Percentiles rank a stretch among this genome's conserved stretches.
Conservation (phyloP, 64 coral and sea anemone genomes). For the Montipora sp. region DNA sequence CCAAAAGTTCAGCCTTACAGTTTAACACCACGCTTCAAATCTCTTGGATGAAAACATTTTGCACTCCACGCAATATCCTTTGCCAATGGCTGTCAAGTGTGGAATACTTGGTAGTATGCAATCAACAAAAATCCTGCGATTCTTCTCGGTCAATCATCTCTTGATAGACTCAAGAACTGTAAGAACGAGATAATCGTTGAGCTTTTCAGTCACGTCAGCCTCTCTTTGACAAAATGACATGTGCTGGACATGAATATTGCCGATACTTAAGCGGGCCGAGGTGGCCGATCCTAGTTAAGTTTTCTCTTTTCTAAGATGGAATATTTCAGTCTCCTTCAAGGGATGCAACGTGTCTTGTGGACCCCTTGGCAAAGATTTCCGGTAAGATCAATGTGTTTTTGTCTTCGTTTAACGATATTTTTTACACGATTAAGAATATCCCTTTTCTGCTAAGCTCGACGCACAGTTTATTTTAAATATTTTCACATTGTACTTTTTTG, state of each 20-base stretch:
- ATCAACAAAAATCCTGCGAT: neutral
- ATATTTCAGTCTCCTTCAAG: too few species aligned
- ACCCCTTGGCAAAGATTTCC: conserved; percentile 8
- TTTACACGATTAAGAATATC: neutral
- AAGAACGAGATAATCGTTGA: neutral
- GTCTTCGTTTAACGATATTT: too few species aligned
- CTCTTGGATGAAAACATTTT: neutral
- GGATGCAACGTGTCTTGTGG: neutral
- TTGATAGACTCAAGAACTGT: neutral
- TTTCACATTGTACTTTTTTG: neutral
- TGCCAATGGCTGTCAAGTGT: neutral
- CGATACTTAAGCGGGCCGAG: neutral
- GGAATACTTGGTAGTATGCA: neutral
- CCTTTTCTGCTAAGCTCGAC: neutral
- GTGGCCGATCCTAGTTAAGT: neutral
- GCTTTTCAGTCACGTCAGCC: neutral
- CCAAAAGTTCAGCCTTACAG: neutral
- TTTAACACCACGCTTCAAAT: conserved; percentile 22
- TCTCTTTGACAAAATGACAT: conserved; percentile 16
- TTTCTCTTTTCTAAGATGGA: neutral
- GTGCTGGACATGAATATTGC: neutral
- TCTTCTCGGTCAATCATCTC: neutral
- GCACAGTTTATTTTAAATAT: neutral
- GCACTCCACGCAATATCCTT: neutral
- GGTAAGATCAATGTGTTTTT: conserved; percentile 4